phyloP scores from a whole-genome alignment of 1,140 invertebrate species.

The Prorops nasuta region DNA sequence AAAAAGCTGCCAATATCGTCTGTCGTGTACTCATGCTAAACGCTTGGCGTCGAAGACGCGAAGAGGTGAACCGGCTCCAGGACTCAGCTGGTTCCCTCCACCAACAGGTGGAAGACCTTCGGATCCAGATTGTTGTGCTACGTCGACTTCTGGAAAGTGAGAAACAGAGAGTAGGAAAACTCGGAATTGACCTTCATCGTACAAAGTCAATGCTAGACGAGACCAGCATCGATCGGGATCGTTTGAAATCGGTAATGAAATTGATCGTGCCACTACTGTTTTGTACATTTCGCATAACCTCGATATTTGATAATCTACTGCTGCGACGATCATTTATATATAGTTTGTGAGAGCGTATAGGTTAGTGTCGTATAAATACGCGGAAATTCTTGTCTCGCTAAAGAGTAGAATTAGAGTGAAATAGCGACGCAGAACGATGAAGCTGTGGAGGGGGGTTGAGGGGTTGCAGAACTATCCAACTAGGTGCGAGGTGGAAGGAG shows the following conservation, averaged over 20 bases:
- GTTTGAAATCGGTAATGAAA: conserved; percentile 33
- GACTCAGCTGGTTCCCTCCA: conserved; percentile 49
- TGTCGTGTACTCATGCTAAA: conserved; percentile 55
- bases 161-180: conserved; percentile 55
- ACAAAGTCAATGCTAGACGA: conserved; percentile 51
- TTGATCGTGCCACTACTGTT: no score
- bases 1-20: conserved; percentile 50
- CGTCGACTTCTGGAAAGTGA: conserved; percentile 60
- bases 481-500: no score
- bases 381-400: no score
- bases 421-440: no score
- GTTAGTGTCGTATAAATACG: no score
- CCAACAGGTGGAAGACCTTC: conserved; percentile 55
- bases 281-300: no score
- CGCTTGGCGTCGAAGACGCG: conserved; percentile 58
- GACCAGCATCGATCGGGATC: conserved; percentile 44
- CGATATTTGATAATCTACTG: no score
- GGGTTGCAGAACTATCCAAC: no score
- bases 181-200: conserved; percentile 56
- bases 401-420: no score
- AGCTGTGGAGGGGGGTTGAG: no score
- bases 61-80: conserved; percentile 54
- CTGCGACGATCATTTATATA: no score
- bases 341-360: no score
- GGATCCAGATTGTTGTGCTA: conserved; percentile 60